phyloP scores from a whole-genome alignment of 2,888 invertebrate species.

The Drosophila tanythrix region DNA sequence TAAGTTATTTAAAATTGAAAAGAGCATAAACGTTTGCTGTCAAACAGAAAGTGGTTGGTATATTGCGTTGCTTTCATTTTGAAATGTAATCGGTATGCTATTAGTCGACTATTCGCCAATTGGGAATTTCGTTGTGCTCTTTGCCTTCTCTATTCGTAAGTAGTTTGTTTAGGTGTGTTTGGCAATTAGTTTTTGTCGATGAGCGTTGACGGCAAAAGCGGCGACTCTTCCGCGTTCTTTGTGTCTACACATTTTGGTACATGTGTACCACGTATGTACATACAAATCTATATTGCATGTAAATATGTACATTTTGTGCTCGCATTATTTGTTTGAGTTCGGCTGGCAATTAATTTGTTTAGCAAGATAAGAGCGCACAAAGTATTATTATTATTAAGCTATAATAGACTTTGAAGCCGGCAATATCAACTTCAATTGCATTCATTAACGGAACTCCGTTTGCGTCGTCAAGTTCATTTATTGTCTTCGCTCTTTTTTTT shows the following conservation, averaged over 20 bases:
- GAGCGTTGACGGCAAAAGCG: constrained; percentile 33
- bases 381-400: constrained; percentile 15
- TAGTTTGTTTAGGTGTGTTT: constrained; percentile 43
- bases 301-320: constrained; percentile 21
- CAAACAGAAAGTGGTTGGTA: not conserved
- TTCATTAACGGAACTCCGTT: constrained; percentile 27
- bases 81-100: constrained; percentile 3
- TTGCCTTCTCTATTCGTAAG: constrained; percentile 9
- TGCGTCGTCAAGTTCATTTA: constrained; percentile 30
- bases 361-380: constrained; percentile 4
- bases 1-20: not conserved
- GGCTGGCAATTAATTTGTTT: constrained; percentile 33
- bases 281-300: not conserved
- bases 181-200: constrained; percentile 72
- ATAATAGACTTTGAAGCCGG: constrained; percentile 15
- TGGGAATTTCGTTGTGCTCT: not conserved
- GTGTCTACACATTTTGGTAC: constrained; percentile 12
- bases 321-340: constrained; percentile 35
- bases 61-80: not conserved
- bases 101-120: not conserved
- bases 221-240: constrained; percentile 27
- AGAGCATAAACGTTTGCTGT: not conserved
- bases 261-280: not conserved
- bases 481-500: constrained; percentile 5
- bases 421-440: not conserved